phyloP scores from a whole-genome alignment of 2,888 invertebrate genomes.

The Prosapia bicincta region DNA sequence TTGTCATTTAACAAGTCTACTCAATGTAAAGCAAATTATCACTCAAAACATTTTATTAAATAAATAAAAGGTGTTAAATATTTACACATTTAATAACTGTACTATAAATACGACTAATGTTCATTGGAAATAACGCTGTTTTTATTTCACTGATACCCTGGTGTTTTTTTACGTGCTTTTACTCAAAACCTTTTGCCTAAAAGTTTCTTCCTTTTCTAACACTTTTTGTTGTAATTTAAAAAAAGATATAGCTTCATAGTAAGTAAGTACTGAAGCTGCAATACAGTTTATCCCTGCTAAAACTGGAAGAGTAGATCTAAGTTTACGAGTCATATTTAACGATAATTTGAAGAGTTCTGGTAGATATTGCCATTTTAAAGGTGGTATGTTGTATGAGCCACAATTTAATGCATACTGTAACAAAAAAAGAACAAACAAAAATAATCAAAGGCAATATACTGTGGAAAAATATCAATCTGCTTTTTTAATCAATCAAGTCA shows the following conservation, averaged over 20 bases:
- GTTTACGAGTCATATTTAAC: not conserved
- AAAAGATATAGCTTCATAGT: not conserved
- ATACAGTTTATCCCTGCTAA: not conserved
- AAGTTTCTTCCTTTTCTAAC: not conserved
- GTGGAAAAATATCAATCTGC: too few relatives aligned
- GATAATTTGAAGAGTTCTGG: not conserved
- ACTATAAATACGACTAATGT: too few relatives aligned
- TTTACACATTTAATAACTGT: too few relatives aligned
- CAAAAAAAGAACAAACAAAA: not conserved
- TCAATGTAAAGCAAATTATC: too few relatives aligned
- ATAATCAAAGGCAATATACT: not conserved
- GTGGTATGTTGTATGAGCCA: not conserved
- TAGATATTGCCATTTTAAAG: not conserved
- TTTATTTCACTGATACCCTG: too few relatives aligned
- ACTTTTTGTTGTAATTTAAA: not conserved
- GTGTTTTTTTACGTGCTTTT: too few relatives aligned
- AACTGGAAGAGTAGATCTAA: not conserved
- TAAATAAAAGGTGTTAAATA: too few relatives aligned
- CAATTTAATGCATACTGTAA: not conserved
- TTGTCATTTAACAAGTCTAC: too few relatives aligned
- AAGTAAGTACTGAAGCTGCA: not conserved
- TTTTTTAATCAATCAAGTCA: too few relatives aligned
- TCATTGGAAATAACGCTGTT: too few relatives aligned
- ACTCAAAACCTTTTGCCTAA: not conserved
- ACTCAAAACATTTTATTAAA: too few relatives aligned